These are phyloP conservation scores for Ciconia nigra DNA, from an alignment of 2,797 vertebrate genomes.

Conservation along the genomic window DNA sequence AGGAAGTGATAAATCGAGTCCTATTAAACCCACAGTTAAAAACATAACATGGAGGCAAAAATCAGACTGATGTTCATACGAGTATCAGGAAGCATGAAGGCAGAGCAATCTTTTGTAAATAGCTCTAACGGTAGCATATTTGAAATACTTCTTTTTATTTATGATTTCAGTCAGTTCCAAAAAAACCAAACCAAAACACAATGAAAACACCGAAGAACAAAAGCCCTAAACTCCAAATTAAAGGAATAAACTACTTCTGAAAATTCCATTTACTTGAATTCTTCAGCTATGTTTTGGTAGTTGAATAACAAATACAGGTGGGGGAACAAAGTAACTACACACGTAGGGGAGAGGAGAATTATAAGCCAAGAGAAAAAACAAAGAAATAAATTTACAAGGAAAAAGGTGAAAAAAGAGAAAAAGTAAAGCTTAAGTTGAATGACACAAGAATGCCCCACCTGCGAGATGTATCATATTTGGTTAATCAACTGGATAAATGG, in stretches of 20 bases:
- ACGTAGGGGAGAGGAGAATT: neutral
- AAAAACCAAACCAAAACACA: neutral
- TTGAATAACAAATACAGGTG: neutral
- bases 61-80: neutral
- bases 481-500: neutral
- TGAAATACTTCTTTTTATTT: neutral
- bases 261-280: neutral
- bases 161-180: neutral
- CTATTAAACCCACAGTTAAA: neutral
- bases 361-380: neutral
- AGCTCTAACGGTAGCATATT: fast-evolving
- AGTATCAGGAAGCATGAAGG: neutral
- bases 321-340: neutral
- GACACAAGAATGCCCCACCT: neutral
- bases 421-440: neutral
- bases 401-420: neutral
- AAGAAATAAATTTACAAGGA: neutral
- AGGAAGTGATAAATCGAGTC: neutral
- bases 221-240: neutral
- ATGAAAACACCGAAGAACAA: neutral
- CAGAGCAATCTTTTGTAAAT: neutral
- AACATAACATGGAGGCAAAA: neutral
- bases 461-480: neutral
- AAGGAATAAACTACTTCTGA: neutral
- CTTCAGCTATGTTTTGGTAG: neutral